Conservation (phyloP, 92 coral and sea anemone genomes). For the Anthopleura xanthogrammica region DNA sequence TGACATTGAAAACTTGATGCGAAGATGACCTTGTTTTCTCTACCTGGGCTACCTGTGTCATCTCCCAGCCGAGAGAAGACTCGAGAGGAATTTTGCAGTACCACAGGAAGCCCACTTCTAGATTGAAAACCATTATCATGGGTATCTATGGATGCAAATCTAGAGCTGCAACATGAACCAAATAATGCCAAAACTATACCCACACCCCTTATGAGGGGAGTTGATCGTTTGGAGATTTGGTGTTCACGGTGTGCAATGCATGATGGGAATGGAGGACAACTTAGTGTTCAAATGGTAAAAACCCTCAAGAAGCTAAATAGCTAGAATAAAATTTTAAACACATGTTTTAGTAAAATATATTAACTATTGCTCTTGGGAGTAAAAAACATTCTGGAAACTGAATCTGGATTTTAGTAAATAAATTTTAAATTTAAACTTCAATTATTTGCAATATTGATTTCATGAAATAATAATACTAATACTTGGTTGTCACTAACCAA, state of each 20-base stretch:
- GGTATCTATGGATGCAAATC: background rate
- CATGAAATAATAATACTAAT: background rate
- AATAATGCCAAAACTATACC: background rate
- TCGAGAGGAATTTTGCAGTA: background rate
- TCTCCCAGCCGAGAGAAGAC: background rate
- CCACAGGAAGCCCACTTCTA: background rate
- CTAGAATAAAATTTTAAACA: background rate
- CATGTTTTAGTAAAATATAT: background rate
- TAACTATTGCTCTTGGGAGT: too few relatives aligned
- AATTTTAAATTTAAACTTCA: background rate
- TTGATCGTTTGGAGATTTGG: background rate
- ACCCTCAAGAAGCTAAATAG: background rate
- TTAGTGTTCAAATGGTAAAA: too few relatives aligned
- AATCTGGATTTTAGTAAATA: background rate
- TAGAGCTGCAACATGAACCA: background rate
- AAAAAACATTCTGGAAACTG: too few relatives aligned
- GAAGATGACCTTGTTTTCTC: conserved; percentile 3
- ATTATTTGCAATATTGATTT: background rate
- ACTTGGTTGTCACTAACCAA: too few relatives aligned
- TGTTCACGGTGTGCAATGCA: background rate
- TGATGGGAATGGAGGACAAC: background rate
- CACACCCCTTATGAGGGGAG: background rate
- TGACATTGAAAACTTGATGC: conserved; percentile 79
- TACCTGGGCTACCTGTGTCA: background rate
- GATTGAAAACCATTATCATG: background rate